Conservation (phyloP, 2,113 vertebrate species). For the Rhinopomastus cyanomelas region DNA sequence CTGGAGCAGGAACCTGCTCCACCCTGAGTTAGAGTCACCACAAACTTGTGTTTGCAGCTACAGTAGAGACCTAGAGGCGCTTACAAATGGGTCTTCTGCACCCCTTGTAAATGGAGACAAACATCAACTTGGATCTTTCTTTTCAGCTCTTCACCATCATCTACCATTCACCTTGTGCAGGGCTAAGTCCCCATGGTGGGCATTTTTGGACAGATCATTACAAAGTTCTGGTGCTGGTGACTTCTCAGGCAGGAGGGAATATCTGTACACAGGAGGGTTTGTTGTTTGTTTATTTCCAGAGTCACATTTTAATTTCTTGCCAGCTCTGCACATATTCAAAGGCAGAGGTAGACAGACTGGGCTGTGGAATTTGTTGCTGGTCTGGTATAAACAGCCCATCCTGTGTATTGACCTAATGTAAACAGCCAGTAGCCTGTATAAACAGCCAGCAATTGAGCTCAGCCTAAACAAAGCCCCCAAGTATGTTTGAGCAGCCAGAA, state of each 20-base stretch:
- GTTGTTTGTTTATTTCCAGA: slow-evolving; percentile 3
- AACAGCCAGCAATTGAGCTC: slow-evolving; percentile 53
- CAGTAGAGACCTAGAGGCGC: background rate
- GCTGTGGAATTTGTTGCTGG: slow-evolving; percentile 53
- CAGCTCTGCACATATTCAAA: background rate
- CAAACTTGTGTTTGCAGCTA: background rate
- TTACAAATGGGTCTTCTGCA: background rate
- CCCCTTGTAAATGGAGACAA: slow-evolving; percentile 13
- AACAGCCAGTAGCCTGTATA: slow-evolving; percentile 69
- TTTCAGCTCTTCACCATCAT: background rate
- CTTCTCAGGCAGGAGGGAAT: background rate
- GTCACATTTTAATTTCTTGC: background rate
- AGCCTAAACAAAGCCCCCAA: slow-evolving; percentile 29
- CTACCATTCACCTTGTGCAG: background rate
- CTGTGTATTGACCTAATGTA: slow-evolving; percentile 61
- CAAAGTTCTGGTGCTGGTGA: background rate
- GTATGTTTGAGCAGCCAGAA: slow-evolving; percentile 34
- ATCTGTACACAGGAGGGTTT: background rate
- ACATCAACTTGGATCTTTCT: background rate
- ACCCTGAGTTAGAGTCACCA: fast-evolving
- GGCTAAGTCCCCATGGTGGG: background rate
- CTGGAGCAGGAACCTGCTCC: background rate
- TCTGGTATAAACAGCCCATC: slow-evolving; percentile 54
- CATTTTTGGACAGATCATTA: background rate
- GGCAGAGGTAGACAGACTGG: background rate